A percentile compares a stretch with the other conserved stretches of the same genome.
Evolutionary conservation across 2,888 invertebrate species (phyloP).

Genomic region (Lasius fuliginosus): DNA sequence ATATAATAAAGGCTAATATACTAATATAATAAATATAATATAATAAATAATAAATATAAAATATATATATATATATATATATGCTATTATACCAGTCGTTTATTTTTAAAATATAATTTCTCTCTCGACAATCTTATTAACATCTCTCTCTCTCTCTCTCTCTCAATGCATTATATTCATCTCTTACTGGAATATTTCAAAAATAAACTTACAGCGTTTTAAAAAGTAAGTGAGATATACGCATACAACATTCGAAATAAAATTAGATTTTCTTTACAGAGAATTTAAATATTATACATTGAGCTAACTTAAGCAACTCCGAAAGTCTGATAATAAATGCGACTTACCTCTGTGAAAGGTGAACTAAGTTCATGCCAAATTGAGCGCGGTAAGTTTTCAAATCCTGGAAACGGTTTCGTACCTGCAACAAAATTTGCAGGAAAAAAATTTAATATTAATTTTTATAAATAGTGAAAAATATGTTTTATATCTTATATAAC

Average conservation of each 20-base stretch:
- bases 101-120: background rate
- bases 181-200: background rate
- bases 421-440: conserved; percentile 78
- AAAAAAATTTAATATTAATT: conserved; percentile 18
- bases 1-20: background rate
- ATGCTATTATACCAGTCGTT: background rate
- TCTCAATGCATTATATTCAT: background rate
- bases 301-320: background rate
- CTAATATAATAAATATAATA: background rate
- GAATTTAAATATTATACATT: conserved; percentile 12
- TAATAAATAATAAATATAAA: background rate
- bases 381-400: conserved; percentile 84
- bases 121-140: background rate
- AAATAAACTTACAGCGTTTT: background rate
- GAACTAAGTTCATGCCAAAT: conserved; percentile 85
- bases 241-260: background rate
- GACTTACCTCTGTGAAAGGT: conserved; percentile 84
- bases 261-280: background rate
- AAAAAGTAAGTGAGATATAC: background rate
- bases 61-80: background rate
- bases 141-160: too few species aligned
- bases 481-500: background rate
- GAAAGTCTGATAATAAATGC: conserved; percentile 3
- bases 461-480: background rate
- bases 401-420: conserved; percentile 83